Conservation (phyloP, 2,113 vertebrate species). For the Vulpes vulpes region DNA sequence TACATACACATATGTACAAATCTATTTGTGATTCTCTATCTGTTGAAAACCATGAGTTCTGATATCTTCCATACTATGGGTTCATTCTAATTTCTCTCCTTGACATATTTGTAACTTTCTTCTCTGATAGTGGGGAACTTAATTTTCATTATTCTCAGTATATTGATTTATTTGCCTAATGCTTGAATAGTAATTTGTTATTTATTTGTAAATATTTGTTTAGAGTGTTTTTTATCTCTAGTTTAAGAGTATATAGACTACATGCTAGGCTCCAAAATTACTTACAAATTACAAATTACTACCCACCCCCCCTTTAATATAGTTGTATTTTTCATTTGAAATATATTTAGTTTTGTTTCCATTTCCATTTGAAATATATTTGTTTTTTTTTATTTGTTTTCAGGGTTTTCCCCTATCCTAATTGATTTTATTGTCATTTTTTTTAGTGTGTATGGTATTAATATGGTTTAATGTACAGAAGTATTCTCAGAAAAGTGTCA, state of each 20-base stretch:
- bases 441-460: not conserved
- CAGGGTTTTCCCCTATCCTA: not conserved
- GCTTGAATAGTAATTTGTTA: not conserved
- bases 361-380: not conserved
- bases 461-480: not conserved
- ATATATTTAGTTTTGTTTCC: slow-evolving; percentile 25
- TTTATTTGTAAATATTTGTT: not conserved
- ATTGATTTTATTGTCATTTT: slow-evolving; percentile 14
- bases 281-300: not conserved
- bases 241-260: not conserved
- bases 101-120: not conserved
- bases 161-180: slow-evolving; percentile 12
- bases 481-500: not conserved
- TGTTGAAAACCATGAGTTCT: not conserved
- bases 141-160: not conserved
- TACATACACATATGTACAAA: not conserved
- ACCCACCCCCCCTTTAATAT: not conserved
- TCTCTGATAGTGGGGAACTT: not conserved
- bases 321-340: not conserved
- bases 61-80: not conserved
- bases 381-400: slow-evolving; percentile 1
- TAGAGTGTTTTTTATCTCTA: not conserved
- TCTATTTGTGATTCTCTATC: not conserved
- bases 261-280: not conserved
- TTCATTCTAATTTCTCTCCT: not conserved